Percentiles rank a stretch among this genome's conserved stretches.
These are phyloP conservation scores for Dolomedes plantarius DNA, from an alignment of 2,888 invertebrate species.

Conservation along the genomic window DNA sequence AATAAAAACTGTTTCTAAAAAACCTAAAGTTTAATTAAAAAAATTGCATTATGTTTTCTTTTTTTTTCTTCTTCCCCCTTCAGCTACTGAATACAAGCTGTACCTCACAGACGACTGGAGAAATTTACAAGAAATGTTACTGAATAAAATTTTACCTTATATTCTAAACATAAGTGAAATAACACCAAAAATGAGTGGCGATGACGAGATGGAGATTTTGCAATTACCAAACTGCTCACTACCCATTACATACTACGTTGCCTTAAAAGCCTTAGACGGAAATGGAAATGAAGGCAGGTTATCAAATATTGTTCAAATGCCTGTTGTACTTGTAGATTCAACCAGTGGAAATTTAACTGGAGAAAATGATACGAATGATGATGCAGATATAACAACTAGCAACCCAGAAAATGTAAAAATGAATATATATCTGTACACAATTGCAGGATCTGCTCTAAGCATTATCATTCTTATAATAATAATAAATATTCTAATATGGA, in stretches of 20 bases:
- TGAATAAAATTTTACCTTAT: constrained; percentile 29
- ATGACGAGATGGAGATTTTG: background rate
- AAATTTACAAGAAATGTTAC: constrained; percentile 52
- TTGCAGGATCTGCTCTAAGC: constrained; percentile 5
- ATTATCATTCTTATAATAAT: constrained; percentile 35
- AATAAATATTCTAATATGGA: constrained; percentile 47
- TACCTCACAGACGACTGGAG: constrained; percentile 54
- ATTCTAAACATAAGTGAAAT: constrained; percentile 4
- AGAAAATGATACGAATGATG: constrained; percentile 8
- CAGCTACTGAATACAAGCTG: constrained; percentile 41
- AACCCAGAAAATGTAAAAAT: background rate
- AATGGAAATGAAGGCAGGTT: constrained; percentile 25
- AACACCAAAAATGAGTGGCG: constrained; percentile 23
- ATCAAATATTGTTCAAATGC: constrained; percentile 43
- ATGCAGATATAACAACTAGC: background rate
- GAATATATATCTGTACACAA: constrained; percentile 1
- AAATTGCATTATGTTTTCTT: no score
- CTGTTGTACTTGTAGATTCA: background rate
- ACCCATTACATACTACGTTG: constrained; percentile 17
- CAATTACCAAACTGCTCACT: background rate
- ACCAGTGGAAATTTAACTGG: background rate
- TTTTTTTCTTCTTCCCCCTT: constrained; percentile 12
- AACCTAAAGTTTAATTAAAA: no score
- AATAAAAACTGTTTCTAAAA: no score
- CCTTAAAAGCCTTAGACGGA: constrained; percentile 22